Conservation (phyloP, 1,140 invertebrate genomes). For the Homarus americanus region DNA sequence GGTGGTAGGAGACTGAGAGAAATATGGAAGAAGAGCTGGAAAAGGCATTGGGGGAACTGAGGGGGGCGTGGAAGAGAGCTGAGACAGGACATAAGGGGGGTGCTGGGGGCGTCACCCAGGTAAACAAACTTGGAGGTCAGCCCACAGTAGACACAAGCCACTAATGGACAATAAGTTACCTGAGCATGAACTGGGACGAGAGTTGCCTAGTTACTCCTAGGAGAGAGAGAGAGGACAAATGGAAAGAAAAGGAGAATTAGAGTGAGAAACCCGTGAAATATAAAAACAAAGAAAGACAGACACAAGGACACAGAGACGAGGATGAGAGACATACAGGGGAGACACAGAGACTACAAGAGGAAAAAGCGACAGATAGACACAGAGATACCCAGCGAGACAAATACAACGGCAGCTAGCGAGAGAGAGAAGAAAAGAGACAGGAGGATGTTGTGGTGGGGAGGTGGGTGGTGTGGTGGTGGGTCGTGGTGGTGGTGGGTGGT, state of each 20-base stretch:
- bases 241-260: too few relatives aligned
- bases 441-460: too few relatives aligned
- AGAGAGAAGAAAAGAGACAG: too few relatives aligned
- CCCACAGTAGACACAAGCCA: background rate
- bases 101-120: background rate
- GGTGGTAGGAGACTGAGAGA: too few relatives aligned
- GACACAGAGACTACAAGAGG: background rate
- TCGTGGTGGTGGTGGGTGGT: too few relatives aligned
- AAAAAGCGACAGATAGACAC: too few relatives aligned
- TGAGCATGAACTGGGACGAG: background rate
- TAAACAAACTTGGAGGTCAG: background rate
- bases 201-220: too few relatives aligned
- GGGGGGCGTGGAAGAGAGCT: background rate
- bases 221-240: background rate
- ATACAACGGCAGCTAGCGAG: too few relatives aligned
- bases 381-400: too few relatives aligned
- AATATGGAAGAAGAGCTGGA: background rate
- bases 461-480: too few relatives aligned
- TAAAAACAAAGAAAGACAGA: too few relatives aligned
- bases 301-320: background rate
- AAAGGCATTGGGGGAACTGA: background rate
- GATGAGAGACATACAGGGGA: background rate
- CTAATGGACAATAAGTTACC: conserved; percentile 19
- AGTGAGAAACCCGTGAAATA: too few relatives aligned
- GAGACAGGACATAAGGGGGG: background rate